Base-by-base conservation (phyloP, 2,797 vertebrate species). In the Epinephelus awoara region DNA sequence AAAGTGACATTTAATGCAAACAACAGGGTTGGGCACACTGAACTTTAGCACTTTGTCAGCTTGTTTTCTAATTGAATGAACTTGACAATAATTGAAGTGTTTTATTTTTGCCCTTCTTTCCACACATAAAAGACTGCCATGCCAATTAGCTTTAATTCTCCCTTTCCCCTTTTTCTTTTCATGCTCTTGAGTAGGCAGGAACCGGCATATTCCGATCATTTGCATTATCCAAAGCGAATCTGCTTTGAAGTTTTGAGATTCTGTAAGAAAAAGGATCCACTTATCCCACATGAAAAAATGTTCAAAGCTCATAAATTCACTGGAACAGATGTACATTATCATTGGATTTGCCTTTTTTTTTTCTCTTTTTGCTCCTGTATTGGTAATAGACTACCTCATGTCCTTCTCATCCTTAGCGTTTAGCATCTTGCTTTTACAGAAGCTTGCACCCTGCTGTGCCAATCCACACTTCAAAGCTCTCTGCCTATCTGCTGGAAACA, bases 261-360 rank as follows among this genome's bases (percentile, higher is more conserved):
- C 96, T 96, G 96, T 96, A 96, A 97, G 96, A 97, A 97, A 97
- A 95, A 97, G 94, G 96, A 95, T 96, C 96, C 96, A 97, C 97
- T 98, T 98, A 98, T 97, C 96, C 97, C 94, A 95, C 96, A 97
- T 97, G 96, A 89, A 97, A 97, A 97, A 97, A 96, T 96, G 95
- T 98, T 98, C 97, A 99, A 99, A 99, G 97, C 97, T 95, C 96
- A 97, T 98, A 98, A 97, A 98, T 97, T 97, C 96, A 95, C 95
- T 96, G 96, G 97, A 98, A 98, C 97, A 98, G 97, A 99, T 98
- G 97, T 97, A 98, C 96, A 98, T 98, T 98, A 98, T 99, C 97
- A 97, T 96, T 97, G 97, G 96, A 97, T 98, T 97, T 96, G 97
- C 96, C 94, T 96, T 92, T 94, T 95, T 95, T 90, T 34, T 93